Conservation (phyloP, 2,113 vertebrate species). For the Polypterus bichir region DNA sequence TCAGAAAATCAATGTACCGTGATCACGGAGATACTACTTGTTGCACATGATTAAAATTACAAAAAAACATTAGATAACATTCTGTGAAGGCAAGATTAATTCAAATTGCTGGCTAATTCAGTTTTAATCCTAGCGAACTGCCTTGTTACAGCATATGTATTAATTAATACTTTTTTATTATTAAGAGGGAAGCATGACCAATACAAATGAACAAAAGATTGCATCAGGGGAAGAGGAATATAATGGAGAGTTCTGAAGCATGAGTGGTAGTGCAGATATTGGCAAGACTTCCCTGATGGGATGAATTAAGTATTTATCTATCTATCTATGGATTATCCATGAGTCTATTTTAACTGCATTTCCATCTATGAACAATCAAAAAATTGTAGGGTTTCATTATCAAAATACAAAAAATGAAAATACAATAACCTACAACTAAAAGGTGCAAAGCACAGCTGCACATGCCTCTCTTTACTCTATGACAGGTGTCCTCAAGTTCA, state of each 20-base stretch:
- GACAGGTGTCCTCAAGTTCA: not conserved
- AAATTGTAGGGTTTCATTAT: constrained; percentile 44
- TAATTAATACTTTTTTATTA: constrained; percentile 51
- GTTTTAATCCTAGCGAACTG: constrained; percentile 24
- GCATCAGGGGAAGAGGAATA: constrained; percentile 25
- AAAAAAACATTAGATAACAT: not conserved
- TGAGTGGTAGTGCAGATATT: constrained; percentile 39
- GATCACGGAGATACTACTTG: not conserved
- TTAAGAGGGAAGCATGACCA: constrained; percentile 49
- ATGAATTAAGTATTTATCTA: constrained; percentile 24
- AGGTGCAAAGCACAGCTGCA: constrained; percentile 26
- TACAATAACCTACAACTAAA: constrained; percentile 34
- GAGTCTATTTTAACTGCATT: constrained; percentile 54
- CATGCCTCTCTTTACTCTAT: constrained; percentile 38
- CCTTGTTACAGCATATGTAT: constrained; percentile 34
- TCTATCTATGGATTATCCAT: constrained; percentile 43
- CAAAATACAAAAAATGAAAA: constrained; percentile 33
- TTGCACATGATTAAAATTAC: not conserved
- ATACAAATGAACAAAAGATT: constrained; percentile 49
- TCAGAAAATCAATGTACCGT: too few species aligned
- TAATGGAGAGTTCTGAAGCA: constrained; percentile 24
- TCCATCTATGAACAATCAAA: constrained; percentile 45
- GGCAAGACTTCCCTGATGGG: constrained; percentile 26
- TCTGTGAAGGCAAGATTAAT: constrained; percentile 11
- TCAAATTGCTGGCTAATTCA: constrained; percentile 23